These are phyloP conservation scores for Nasonia giraulti DNA, from an alignment of 1,140 invertebrate genomes.

Conservation along the genomic window DNA sequence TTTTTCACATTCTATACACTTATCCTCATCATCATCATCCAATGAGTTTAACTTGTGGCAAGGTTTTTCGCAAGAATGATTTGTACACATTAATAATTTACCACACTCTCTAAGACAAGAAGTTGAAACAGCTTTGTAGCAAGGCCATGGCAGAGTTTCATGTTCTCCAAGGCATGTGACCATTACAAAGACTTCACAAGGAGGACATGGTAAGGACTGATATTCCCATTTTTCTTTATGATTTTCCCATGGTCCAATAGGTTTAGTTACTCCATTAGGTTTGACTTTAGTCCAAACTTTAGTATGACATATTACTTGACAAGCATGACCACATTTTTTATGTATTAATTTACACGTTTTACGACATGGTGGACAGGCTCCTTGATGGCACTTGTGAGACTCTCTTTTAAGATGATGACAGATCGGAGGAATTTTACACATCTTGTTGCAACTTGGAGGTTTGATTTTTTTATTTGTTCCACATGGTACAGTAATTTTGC, in stretches of 20 bases:
- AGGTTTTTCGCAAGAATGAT: slow-evolving; percentile 83
- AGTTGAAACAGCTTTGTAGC: slow-evolving; percentile 80
- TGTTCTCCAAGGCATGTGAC: slow-evolving; percentile 89
- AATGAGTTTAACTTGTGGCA: slow-evolving; percentile 80
- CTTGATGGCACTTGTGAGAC: slow-evolving; percentile 90
- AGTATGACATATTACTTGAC: slow-evolving; percentile 86
- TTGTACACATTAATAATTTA: slow-evolving; percentile 81
- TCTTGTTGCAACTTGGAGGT: slow-evolving; percentile 84
- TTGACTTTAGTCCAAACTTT: slow-evolving; percentile 82
- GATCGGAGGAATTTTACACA: slow-evolving; percentile 84
- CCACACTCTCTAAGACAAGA: slow-evolving; percentile 87
- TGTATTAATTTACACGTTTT: slow-evolving; percentile 81
- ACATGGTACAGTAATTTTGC: slow-evolving; percentile 88
- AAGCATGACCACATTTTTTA: slow-evolving; percentile 84
- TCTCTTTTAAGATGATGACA: slow-evolving; percentile 85
- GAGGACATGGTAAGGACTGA: slow-evolving; percentile 81
- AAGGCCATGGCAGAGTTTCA: slow-evolving; percentile 85
- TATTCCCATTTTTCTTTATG: slow-evolving; percentile 79
- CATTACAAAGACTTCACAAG: slow-evolving; percentile 81
- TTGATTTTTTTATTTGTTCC: slow-evolving; percentile 85
- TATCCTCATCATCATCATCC: slow-evolving; percentile 69
- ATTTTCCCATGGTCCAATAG: slow-evolving; percentile 85
- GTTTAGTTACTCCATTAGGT: slow-evolving; percentile 73
- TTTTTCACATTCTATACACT: slow-evolving; percentile 83
- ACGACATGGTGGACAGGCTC: slow-evolving; percentile 88